These are phyloP conservation scores for Amphiprion clarkii DNA, from an alignment of 2,797 vertebrate species.

Conservation along the genomic window DNA sequence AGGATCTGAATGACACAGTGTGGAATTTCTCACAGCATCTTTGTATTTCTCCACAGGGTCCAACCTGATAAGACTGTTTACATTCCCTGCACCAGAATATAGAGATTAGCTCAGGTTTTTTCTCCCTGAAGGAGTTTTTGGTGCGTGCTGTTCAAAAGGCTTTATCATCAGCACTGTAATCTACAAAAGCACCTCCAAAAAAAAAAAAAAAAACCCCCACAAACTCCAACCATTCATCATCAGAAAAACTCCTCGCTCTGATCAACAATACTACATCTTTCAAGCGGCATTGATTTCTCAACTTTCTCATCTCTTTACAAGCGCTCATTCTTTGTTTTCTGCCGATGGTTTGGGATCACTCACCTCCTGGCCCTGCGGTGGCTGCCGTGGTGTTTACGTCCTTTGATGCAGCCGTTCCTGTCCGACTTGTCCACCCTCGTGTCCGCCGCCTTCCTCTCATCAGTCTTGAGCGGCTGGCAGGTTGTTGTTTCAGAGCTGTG, in stretches of 20 bases:
- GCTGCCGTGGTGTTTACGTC: slow-evolving; percentile 74
- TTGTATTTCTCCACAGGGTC: slow-evolving; percentile 58
- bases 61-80: slow-evolving; percentile 76
- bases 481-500: slow-evolving; percentile 78
- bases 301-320: slow-evolving; percentile 2
- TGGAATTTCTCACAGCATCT: slow-evolving; percentile 63
- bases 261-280: slow-evolving; percentile 24
- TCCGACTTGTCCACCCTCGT: slow-evolving; percentile 58
- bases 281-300: slow-evolving; percentile 6
- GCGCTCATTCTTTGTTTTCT: neutral
- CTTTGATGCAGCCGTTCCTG: slow-evolving; percentile 82
- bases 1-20: slow-evolving; percentile 34
- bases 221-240: slow-evolving; percentile 31
- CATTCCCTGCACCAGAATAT: slow-evolving; percentile 50
- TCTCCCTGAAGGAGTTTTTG: slow-evolving; percentile 50
- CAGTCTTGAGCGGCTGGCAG: slow-evolving; percentile 74
- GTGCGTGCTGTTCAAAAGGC: slow-evolving; percentile 31
- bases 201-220: slow-evolving; percentile 24
- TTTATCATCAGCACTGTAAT: slow-evolving; percentile 50
- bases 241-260: slow-evolving; percentile 10
- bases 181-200: slow-evolving; percentile 37
- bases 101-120: slow-evolving; percentile 56
- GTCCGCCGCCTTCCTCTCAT: slow-evolving; percentile 63
- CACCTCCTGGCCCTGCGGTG: slow-evolving; percentile 86
- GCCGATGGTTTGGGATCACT: slow-evolving; percentile 34